phyloP scores from a whole-genome alignment of 2,113 vertebrate species.

The Anolis carolinensis region DNA sequence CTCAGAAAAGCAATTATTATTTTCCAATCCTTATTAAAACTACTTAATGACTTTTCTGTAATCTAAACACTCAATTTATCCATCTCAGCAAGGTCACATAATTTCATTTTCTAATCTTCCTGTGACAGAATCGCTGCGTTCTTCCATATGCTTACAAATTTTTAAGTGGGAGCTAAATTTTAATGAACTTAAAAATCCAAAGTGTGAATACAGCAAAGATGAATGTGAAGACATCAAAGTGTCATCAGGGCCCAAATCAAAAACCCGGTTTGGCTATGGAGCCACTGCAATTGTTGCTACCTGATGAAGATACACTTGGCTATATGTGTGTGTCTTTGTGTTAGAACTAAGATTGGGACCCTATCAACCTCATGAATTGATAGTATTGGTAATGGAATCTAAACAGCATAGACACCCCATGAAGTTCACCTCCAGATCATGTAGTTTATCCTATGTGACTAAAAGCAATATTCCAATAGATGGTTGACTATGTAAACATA shows the following conservation, averaged over 20 bases:
- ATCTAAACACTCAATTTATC: no score
- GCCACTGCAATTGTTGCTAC: not conserved
- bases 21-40: no score
- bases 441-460: not conserved
- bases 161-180: not conserved
- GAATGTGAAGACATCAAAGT: not conserved
- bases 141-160: no score
- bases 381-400: not conserved
- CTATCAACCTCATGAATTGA: not conserved
- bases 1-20: no score
- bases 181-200: not conserved
- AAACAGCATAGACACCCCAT: not conserved
- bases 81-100: no score
- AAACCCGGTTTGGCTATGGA: not conserved
- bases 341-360: not conserved
- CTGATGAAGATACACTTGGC: not conserved
- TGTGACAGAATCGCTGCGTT: no score
- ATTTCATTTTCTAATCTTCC: no score
- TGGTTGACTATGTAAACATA: no score
- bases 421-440: not conserved
- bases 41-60: no score
- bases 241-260: not conserved
- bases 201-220: not conserved
- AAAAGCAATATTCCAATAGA: not conserved
- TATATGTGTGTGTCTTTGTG: not conserved